Conservation (phyloP, 1,140 invertebrate species). For the Neodiprion virginianus region DNA sequence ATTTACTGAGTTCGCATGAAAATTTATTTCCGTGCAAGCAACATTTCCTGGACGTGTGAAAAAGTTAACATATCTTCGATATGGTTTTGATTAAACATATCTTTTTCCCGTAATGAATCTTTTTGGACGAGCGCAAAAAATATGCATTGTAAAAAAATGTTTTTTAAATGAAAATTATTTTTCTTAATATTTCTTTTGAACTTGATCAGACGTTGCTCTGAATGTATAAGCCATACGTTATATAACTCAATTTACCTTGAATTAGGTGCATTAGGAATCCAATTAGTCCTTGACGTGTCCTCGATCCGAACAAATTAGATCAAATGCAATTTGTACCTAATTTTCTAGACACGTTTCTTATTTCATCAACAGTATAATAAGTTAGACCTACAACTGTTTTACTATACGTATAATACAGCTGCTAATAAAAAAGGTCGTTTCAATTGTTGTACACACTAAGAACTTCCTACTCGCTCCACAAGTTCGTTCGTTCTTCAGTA, state of each 20-base stretch:
- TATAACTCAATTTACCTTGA: not conserved
- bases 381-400: too few relatives aligned
- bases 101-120: too few relatives aligned
- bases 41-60: too few relatives aligned
- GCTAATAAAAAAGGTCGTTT: not conserved
- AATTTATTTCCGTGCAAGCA: too few relatives aligned
- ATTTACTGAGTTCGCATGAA: too few relatives aligned
- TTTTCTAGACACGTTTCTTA: too few relatives aligned
- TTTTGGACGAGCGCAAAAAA: not conserved
- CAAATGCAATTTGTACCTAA: not conserved
- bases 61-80: too few relatives aligned
- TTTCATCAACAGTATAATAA: too few relatives aligned
- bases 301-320: not conserved
- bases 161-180: not conserved
- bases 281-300: not conserved
- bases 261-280: not conserved
- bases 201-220: not conserved
- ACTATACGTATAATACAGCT: not conserved
- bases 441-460: not conserved
- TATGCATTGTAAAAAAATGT: constrained; percentile 13
- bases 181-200: not conserved
- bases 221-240: not conserved
- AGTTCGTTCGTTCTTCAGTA: constrained; percentile 5
- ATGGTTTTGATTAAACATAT: too few relatives aligned
- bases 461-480: not conserved